A percentile compares a stretch with the other conserved stretches of the same genome.
These are phyloP conservation scores for Neuroterus valhalla DNA, from an alignment of 1,140 invertebrate genomes.

Conservation along the genomic window DNA sequence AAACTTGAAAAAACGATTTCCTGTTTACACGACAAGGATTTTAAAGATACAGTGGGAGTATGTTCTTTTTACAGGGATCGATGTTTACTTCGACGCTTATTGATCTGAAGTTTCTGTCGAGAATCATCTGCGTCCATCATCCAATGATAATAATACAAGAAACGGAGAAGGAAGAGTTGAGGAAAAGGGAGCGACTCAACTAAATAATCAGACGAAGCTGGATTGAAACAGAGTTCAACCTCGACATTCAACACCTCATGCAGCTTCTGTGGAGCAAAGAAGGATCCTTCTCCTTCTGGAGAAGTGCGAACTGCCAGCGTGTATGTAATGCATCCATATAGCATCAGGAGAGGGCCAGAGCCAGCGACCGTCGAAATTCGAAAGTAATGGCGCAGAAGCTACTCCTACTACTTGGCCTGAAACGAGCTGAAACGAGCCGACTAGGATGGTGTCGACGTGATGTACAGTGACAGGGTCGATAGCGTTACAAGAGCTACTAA, in stretches of 20 bases:
- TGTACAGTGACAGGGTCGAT: constrained; percentile 76
- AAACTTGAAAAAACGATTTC: no score
- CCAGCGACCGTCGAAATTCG: constrained; percentile 40
- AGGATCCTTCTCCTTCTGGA: constrained; percentile 38
- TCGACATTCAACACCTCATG: constrained; percentile 35
- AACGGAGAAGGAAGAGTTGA: neutral
- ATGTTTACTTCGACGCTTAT: no score
- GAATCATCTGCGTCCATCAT: neutral
- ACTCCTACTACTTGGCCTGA: constrained; percentile 62
- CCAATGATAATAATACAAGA: neutral
- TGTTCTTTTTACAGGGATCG: no score
- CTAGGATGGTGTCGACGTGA: constrained; percentile 74
- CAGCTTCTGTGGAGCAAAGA: constrained; percentile 51
- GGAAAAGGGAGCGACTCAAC: neutral
- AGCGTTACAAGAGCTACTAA: constrained; percentile 76
- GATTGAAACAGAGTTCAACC: neutral
- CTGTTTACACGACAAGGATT: no score
- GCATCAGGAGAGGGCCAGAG: constrained; percentile 43
- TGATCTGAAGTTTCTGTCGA: neutral
- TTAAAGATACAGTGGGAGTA: no score
- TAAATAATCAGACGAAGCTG: neutral
- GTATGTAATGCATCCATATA: constrained; percentile 20
- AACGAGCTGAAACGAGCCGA: constrained; percentile 59
- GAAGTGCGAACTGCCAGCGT: constrained; percentile 2
- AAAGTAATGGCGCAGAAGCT: constrained; percentile 72